phyloP scores from a whole-genome alignment of 2,888 invertebrate species.

The Hedya salicella region DNA sequence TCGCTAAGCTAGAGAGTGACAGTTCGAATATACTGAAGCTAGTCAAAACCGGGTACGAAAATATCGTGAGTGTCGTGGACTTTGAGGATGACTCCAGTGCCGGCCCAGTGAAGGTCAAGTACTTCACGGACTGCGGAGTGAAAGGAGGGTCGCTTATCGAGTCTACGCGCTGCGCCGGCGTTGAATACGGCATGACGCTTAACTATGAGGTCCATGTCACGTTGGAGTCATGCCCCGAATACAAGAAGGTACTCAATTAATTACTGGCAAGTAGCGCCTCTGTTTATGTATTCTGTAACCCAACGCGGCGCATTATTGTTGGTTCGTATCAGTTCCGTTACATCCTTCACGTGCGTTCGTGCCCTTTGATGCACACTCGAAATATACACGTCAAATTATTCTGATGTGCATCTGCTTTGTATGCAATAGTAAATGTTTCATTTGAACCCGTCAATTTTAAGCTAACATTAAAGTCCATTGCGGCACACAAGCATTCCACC shows the following conservation, averaged over 20 bases:
- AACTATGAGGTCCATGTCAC: conserved; percentile 87
- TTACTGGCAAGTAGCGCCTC: conserved; percentile 38
- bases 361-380: conserved; percentile 36
- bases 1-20: conserved; percentile 91
- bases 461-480: conserved; percentile 8
- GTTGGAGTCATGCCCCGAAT: conserved; percentile 83
- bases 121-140: conserved; percentile 89
- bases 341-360: conserved; percentile 35
- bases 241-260: conserved; percentile 69
- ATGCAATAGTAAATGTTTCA: conserved; percentile 14
- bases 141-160: conserved; percentile 73
- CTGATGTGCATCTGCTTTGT: conserved; percentile 22
- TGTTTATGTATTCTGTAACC: conserved; percentile 39
- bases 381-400: conserved; percentile 19
- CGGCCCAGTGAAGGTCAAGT: conserved; percentile 87
- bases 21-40: conserved; percentile 94
- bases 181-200: conserved; percentile 86
- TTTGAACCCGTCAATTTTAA: conserved; percentile 6
- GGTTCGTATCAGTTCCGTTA: conserved; percentile 41
- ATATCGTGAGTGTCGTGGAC: conserved; percentile 88
- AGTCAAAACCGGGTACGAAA: conserved; percentile 91
- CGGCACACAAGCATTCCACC: background rate
- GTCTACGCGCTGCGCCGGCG: conserved; percentile 85
- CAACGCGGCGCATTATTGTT: conserved; percentile 31
- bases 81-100: conserved; percentile 85